A percentile compares a stretch with the other conserved stretches of the same genome.
phyloP scores from a whole-genome alignment of 2,113 vertebrate genomes.

The Neolamprologus cancellatus region DNA sequence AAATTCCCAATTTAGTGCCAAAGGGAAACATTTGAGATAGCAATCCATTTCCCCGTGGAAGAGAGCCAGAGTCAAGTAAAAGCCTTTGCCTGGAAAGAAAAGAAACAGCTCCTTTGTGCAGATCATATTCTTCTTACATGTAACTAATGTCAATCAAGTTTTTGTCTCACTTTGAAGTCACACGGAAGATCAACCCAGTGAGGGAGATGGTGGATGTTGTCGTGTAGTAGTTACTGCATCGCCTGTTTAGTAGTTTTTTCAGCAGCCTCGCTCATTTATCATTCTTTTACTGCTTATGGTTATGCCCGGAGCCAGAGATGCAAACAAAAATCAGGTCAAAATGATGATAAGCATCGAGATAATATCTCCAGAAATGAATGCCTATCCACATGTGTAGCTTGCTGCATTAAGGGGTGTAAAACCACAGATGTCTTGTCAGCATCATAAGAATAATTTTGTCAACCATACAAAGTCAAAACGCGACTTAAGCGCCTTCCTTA shows the following conservation, averaged over 20 bases:
- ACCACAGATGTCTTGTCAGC: not conserved
- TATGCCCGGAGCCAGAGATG: not conserved
- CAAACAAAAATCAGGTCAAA: not conserved
- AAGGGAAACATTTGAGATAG: not conserved
- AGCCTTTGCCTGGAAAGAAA: not conserved
- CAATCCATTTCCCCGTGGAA: not conserved
- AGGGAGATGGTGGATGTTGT: not conserved
- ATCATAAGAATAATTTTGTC: not conserved
- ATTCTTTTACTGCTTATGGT: not conserved
- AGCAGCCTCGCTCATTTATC: slow-evolving; percentile 1
- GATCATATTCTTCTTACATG: not conserved
- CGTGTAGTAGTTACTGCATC: not conserved
- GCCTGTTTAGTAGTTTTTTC: slow-evolving; percentile 2
- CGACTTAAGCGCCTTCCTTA: not conserved
- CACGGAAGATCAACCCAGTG: not conserved
- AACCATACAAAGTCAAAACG: not conserved
- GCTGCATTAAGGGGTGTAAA: not conserved
- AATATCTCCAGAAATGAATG: not conserved
- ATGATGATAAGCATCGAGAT: not conserved
- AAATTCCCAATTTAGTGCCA: not conserved
- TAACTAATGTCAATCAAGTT: not conserved
- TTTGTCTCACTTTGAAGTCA: not conserved
- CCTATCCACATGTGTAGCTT: not conserved
- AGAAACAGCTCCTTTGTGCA: not conserved
- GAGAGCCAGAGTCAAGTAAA: not conserved